These are phyloP conservation scores for Puntigrus tetrazona DNA, from an alignment of 2,113 vertebrate species.

Conservation along the genomic window DNA sequence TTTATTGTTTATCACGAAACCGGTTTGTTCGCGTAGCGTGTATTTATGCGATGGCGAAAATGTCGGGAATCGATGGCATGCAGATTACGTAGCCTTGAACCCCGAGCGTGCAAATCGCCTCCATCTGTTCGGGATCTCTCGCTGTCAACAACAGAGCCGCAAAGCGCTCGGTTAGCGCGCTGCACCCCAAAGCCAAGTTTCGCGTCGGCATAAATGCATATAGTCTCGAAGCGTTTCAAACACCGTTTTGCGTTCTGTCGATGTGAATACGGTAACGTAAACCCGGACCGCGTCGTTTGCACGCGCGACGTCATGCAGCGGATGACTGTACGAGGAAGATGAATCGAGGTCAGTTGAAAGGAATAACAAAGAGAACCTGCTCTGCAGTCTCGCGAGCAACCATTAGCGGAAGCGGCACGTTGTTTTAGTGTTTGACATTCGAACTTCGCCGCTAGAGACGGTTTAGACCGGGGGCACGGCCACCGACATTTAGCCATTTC, in stretches of 20 bases:
- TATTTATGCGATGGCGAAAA: background rate
- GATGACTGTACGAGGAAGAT: slow-evolving; percentile 31
- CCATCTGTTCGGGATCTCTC: background rate
- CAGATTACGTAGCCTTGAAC: background rate
- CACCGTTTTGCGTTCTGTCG: background rate
- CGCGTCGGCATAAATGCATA: background rate
- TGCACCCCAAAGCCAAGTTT: slow-evolving; percentile 22
- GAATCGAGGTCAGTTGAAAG: slow-evolving; percentile 40
- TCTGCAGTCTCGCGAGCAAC: slow-evolving; percentile 54
- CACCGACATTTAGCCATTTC: background rate
- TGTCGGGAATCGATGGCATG: slow-evolving; percentile 7
- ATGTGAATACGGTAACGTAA: slow-evolving; percentile 5
- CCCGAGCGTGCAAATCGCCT: background rate
- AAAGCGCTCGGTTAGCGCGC: background rate
- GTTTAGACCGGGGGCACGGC: background rate
- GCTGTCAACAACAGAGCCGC: slow-evolving; percentile 23
- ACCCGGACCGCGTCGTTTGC: background rate
- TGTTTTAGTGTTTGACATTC: slow-evolving; percentile 44
- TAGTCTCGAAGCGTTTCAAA: background rate
- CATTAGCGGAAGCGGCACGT: slow-evolving; percentile 51
- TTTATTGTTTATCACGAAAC: slow-evolving; percentile 13
- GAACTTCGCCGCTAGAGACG: slow-evolving; percentile 41
- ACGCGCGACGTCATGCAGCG: slow-evolving; percentile 5
- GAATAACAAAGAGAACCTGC: slow-evolving; percentile 54
- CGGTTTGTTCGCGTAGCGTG: slow-evolving; percentile 14